Base-by-base conservation (phyloP, 1,140 invertebrate genomes). In the Drosophila athabasca region DNA sequence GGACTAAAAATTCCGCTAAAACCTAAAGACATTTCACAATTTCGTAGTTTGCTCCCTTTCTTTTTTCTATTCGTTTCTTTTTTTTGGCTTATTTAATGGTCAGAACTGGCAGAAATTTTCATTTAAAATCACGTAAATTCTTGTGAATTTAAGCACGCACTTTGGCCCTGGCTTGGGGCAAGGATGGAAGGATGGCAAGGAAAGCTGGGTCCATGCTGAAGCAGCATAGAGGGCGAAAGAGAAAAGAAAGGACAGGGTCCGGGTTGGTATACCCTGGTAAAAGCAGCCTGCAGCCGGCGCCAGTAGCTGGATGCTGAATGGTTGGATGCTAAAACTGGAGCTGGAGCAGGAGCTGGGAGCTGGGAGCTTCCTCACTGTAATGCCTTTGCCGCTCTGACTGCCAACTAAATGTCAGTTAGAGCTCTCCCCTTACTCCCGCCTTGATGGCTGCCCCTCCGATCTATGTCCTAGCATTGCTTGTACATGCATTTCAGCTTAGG, bases 381-480 rank as follows among this genome's bases (percentile, higher is more conserved):
- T 73, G 64, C 70, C 71, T 54, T 70, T 61, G 72, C 76, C 51
- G 76, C 55, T 74, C 65, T 35, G 70, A 62, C 65, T 80, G 77
- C 77, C 77, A 80, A 80, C 76, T 75, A 80, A 75, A 69, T 80
- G 77, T 74, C 77, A 80, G 55, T 62, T 66, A 31, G 48, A 76
- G 73, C 44, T 17, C 7, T 31, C n/a, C 15, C 46, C 29, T 7
- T 39, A 6, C 11, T 11, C 22, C 43, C 15, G 6, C 11, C 11
- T 31, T 31, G 29, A 17, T 24, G 19, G 3, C 51, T 46, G 51
- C 35, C 57, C 29, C 52, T 69, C 11, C 15, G 6, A 13, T 51
- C 35, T 53, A 17, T 53, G 48, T 43, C 62, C 41, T 52, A 45
- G 60, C 43, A 26, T 0, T 41, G 39, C 73, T 76, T 76, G 55